A percentile compares a stretch with the other conserved stretches of the same genome.
Conservation (phyloP, 2,888 invertebrate species). For the Empis livida region DNA sequence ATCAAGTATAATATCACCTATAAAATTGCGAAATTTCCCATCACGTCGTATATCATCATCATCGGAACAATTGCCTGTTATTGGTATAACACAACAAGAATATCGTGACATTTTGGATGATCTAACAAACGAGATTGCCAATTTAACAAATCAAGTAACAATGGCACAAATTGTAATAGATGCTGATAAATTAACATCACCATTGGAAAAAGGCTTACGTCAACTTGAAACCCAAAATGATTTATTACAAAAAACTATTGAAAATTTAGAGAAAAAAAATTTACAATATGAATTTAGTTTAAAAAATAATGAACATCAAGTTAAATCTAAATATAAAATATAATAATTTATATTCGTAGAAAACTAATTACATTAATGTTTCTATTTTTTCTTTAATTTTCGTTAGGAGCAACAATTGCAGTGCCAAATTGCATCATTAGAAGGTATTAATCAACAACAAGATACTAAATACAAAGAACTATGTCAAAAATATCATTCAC, state of each 20-base stretch:
- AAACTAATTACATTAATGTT: not conserved
- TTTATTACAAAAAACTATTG: conserved; percentile 19
- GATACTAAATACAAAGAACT: conserved; percentile 6
- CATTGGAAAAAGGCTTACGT: conserved; percentile 17
- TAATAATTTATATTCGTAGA: conserved; percentile 16
- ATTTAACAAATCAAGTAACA: conserved; percentile 26
- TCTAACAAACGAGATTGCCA: conserved; percentile 27
- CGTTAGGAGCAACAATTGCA: conserved; percentile 5
- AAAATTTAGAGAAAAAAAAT: conserved; percentile 10
- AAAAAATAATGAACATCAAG: conserved; percentile 1
- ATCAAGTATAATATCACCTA: too few relatives aligned
- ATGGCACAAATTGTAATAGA: conserved; percentile 21
- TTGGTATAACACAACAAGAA: conserved; percentile 8
- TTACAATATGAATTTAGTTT: conserved; percentile 5
- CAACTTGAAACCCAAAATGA: conserved; percentile 23
- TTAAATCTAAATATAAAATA: conserved; percentile 1
- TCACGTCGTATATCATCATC: too few relatives aligned
- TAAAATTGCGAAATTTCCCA: too few relatives aligned
- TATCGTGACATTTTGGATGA: conserved; percentile 31
- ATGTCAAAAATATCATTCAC: conserved; percentile 1
- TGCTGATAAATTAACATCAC: conserved; percentile 9
- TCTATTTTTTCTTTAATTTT: not conserved
- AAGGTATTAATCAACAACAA: conserved; percentile 2
- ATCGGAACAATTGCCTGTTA: too few relatives aligned
- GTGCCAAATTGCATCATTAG: conserved; percentile 1